Base-by-base conservation (phyloP, 1,140 invertebrate species). In the Coelopa frigida region DNA sequence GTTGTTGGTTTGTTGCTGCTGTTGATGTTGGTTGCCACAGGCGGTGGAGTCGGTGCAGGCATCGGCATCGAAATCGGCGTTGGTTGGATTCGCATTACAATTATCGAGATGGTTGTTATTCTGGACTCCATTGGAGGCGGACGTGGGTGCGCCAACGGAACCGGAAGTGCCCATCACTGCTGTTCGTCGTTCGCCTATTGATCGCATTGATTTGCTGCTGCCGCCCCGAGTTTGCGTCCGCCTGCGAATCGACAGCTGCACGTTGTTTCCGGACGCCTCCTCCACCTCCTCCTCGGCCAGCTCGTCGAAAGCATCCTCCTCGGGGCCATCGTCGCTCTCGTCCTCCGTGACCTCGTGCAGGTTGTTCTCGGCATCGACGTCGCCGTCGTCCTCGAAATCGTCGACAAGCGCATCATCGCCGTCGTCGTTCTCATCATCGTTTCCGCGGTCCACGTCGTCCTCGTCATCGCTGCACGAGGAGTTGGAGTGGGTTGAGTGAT, bases 41-140 rank as follows among this genome's bases (percentile, higher is more conserved):
- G n/a, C n/a, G 33, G 29, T n/a, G 18, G 22, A 22, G 20, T 31
- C 31, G 15, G 29, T 44, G 14, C 23, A 20, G 11, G 31, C 14
- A 44, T 44, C 17, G 14, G 27, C n/a, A 42, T 42, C 32, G n/a
- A 15, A 3, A 42, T 39, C 26, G 12, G 7, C 26, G 15, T 18
- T 39, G 15, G 29, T 56, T 61, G 48, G 44, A 57, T 65, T 65
- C 50, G 56, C 62, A 65, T 66, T 66, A 54, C 59, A 65, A 66
- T 66, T 66, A 66, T 66, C 62, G 49, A 66, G 61, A 66, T 66
- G 65, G 55, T 53, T 61, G 60, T 59, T 64, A 62, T 61, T n/a
- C n/a, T n/a, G n/a, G n/a, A n/a, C n/a, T n/a, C n/a, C n/a, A n/a
- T n/a, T n/a, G n/a, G n/a, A n/a, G n/a, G n/a, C n/a, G n/a, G n/a